Evolutionary conservation across 2,113 vertebrate species (phyloP).

Genomic region (Cheilinus undulatus): DNA sequence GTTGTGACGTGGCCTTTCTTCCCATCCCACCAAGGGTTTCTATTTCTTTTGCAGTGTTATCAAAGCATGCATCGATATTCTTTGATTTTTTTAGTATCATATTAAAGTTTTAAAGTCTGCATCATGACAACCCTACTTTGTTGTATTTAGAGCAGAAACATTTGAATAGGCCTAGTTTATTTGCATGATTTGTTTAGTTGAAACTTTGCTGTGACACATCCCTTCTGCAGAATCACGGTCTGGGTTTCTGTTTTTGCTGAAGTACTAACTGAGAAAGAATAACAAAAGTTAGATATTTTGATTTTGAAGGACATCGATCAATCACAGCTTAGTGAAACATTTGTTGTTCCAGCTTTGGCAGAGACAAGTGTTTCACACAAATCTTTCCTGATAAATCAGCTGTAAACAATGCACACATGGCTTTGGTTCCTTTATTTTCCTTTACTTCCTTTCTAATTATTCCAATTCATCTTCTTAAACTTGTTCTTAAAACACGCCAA

Average conservation of each 20-base stretch:
- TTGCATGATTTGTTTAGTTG: background rate
- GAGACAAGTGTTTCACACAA: slow-evolving; percentile 29
- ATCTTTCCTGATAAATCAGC: slow-evolving; percentile 23
- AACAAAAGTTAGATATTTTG: slow-evolving; percentile 23
- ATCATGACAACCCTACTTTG: slow-evolving; percentile 6
- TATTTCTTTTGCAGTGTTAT: no score
- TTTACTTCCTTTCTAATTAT: slow-evolving; percentile 14
- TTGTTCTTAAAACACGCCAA: slow-evolving; percentile 32
- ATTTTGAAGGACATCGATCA: slow-evolving; percentile 48
- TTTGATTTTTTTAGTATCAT: no score
- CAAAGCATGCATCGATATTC: no score
- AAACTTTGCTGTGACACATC: background rate
- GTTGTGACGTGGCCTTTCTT: no score
- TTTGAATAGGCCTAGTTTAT: no score
- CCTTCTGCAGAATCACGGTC: background rate
- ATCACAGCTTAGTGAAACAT: slow-evolving; percentile 5
- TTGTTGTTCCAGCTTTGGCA: slow-evolving; percentile 22
- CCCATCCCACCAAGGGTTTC: no score
- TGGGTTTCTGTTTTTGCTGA: slow-evolving; percentile 17
- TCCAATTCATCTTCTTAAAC: slow-evolving; percentile 15
- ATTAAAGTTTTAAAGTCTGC: no score
- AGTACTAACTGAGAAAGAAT: slow-evolving; percentile 7
- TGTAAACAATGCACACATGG: slow-evolving; percentile 7
- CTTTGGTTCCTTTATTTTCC: slow-evolving; percentile 13
- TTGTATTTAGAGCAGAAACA: background rate